These are phyloP conservation scores for Botia kubotai DNA, from an alignment of 2,797 vertebrate genomes.

Conservation along the genomic window DNA sequence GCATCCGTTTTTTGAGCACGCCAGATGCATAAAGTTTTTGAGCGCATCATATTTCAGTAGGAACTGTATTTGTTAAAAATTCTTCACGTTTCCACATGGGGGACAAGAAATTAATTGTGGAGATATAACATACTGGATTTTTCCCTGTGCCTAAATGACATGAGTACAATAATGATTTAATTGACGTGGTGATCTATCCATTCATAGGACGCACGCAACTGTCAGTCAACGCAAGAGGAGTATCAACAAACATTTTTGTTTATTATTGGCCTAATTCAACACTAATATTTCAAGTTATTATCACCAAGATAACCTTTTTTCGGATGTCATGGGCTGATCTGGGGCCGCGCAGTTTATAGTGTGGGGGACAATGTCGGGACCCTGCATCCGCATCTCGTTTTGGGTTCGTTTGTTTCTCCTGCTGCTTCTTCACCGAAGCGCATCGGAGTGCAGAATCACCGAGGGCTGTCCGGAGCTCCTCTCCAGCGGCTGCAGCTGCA, in stretches of 20 bases:
- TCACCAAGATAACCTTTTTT: slow-evolving; percentile 61
- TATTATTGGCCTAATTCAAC: background rate
- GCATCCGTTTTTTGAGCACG: background rate
- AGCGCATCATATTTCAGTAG: background rate
- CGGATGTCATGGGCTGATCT: slow-evolving; percentile 87
- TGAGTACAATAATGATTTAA: slow-evolving; percentile 6
- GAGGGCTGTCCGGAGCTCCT: slow-evolving; percentile 83
- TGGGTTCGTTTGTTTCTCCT: slow-evolving; percentile 78
- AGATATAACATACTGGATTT: background rate
- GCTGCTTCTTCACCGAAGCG: slow-evolving; percentile 67
- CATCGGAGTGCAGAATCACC: slow-evolving; percentile 68
- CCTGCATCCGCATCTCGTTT: slow-evolving; percentile 77
- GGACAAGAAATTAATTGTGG: background rate
- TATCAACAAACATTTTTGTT: background rate
- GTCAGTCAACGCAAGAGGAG: slow-evolving; percentile 11
- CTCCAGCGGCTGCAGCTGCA: slow-evolving; percentile 88
- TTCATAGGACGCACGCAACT: background rate
- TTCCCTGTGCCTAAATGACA: slow-evolving; percentile 4
- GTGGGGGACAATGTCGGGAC: slow-evolving; percentile 84
- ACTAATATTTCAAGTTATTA: background rate
- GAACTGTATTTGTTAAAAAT: background rate
- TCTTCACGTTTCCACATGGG: background rate
- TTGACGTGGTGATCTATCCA: background rate
- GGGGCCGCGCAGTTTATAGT: slow-evolving; percentile 76
- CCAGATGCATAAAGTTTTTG: background rate